Conservation (phyloP, 2,888 invertebrate genomes). For the Acanthosepion esculentum region DNA sequence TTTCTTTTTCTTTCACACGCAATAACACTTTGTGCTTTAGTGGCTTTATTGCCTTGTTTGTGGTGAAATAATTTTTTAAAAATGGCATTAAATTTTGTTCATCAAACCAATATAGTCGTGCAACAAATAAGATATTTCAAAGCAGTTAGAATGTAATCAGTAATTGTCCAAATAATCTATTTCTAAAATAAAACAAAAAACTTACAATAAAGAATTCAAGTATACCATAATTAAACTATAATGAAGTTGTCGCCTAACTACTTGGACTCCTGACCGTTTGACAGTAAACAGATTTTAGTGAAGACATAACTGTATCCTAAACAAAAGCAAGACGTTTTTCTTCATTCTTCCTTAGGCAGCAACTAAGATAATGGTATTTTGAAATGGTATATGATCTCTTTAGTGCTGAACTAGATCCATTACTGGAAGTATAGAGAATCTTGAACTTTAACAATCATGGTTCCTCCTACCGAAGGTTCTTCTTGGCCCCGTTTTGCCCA, state of each 20-base stretch:
- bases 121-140: neutral
- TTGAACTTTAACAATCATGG: neutral
- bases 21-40: no score
- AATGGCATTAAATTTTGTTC: no score
- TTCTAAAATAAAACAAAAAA: neutral
- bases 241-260: neutral
- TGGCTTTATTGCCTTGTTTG: no score
- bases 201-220: neutral
- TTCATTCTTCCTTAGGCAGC: neutral
- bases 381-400: slow-evolving; percentile 4
- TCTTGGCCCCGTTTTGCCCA: neutral
- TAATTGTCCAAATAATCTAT: neutral
- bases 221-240: neutral
- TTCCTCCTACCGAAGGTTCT: slow-evolving; percentile 8
- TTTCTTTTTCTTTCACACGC: no score
- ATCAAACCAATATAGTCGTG: no score
- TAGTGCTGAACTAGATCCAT: neutral
- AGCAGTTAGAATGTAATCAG: neutral
- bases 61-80: no score
- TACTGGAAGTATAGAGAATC: neutral
- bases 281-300: neutral
- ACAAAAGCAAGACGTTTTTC: neutral
- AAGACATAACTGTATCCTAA: neutral
- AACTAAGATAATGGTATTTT: slow-evolving; percentile 21
- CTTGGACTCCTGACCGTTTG: neutral